Evolutionary conservation across 2,888 invertebrate species (phyloP).

Genomic region (Allolobophora icterica): DNA sequence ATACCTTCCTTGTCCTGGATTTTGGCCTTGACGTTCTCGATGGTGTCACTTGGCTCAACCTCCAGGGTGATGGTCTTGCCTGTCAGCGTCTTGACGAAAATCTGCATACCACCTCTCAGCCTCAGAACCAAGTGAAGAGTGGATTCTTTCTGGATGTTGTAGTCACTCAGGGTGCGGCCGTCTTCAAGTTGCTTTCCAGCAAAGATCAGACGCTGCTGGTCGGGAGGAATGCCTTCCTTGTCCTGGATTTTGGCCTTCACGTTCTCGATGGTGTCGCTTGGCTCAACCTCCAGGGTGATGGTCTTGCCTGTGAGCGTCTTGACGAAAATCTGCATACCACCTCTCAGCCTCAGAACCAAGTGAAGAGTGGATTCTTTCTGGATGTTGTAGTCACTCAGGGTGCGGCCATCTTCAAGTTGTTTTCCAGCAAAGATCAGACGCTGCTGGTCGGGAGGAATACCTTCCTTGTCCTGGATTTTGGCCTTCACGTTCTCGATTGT

Average conservation of each 20-base stretch:
- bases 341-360: conserved; percentile 86
- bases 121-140: conserved; percentile 89
- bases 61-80: conserved; percentile 65
- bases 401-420: conserved; percentile 89
- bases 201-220: conserved; percentile 69
- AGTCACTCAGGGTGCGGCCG: conserved; percentile 89
- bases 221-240: conserved; percentile 40
- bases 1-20: conserved; percentile 40
- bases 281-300: conserved; percentile 69
- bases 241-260: conserved; percentile 74
- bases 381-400: conserved; percentile 90
- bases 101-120: conserved; percentile 79
- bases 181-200: conserved; percentile 95
- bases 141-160: conserved; percentile 94
- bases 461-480: conserved; percentile 41
- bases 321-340: conserved; percentile 65
- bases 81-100: conserved; percentile 47
- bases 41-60: conserved; percentile 73
- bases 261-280: conserved; percentile 92
- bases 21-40: conserved; percentile 84
- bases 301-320: conserved; percentile 51
- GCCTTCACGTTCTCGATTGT: conserved; percentile 40
- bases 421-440: conserved; percentile 80
- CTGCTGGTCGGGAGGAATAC: conserved; percentile 59
- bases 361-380: conserved; percentile 95